phyloP scores from a whole-genome alignment of 2,888 invertebrate genomes.

The Polymixis flavicincta region DNA sequence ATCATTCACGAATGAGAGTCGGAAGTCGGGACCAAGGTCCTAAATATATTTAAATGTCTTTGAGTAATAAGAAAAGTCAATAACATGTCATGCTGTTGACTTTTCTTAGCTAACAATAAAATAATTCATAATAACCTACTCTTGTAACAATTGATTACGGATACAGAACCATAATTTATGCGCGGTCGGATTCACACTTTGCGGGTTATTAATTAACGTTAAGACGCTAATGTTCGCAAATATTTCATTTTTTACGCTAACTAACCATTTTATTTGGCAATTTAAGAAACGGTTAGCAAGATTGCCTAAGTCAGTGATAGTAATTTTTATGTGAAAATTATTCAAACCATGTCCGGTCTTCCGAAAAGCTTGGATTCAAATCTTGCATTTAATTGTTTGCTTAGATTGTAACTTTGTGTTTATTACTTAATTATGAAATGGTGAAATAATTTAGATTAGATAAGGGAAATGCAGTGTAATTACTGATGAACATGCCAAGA shows the following conservation, averaged over 20 bases:
- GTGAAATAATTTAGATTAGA: slow-evolving; percentile 21
- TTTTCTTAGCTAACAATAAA: background rate
- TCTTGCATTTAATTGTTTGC: background rate
- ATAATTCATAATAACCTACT: background rate
- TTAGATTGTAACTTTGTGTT: background rate
- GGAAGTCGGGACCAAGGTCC: too few relatives aligned
- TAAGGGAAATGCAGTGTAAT: slow-evolving; percentile 32
- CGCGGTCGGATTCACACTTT: slow-evolving; percentile 8
- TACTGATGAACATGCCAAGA: slow-evolving; percentile 15
- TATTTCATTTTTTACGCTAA: slow-evolving; percentile 25
- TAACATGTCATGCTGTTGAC: too few relatives aligned
- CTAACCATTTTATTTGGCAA: slow-evolving; percentile 18
- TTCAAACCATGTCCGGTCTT: slow-evolving; percentile 7
- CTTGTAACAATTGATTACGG: background rate
- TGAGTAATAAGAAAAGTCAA: too few relatives aligned
- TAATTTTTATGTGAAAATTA: background rate
- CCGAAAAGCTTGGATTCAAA: background rate
- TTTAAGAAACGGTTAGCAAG: background rate
- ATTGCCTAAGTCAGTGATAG: slow-evolving; percentile 24
- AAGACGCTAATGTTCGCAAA: slow-evolving; percentile 24
- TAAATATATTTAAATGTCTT: background rate
- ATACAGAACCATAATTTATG: slow-evolving; percentile 11
- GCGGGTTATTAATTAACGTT: slow-evolving; percentile 16
- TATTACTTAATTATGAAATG: slow-evolving; percentile 10
- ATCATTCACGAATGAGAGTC: too few relatives aligned